These are phyloP conservation scores for Carollia perspicillata DNA, from an alignment of 2,113 vertebrate species.

Conservation along the genomic window DNA sequence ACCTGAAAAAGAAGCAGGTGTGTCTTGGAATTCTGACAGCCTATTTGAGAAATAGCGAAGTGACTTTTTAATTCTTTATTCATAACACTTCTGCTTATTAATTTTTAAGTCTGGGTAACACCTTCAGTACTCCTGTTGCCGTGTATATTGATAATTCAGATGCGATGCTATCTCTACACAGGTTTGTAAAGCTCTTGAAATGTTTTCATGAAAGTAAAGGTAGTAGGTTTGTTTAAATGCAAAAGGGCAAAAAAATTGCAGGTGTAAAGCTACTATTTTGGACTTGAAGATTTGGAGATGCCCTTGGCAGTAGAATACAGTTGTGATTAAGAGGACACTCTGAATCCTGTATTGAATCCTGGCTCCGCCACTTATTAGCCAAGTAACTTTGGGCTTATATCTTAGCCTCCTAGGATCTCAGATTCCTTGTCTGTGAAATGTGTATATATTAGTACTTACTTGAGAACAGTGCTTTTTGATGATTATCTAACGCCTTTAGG, in stretches of 20 bases:
- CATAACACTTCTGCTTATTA: neutral
- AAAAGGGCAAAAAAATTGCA: neutral
- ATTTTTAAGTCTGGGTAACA: neutral
- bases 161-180: neutral
- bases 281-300: neutral
- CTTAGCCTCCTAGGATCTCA: neutral
- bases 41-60: conserved; percentile 11
- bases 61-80: neutral
- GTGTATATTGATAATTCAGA: neutral
- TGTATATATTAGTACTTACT: neutral
- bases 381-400: neutral
- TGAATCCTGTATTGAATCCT: neutral
- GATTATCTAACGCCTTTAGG: neutral
- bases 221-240: conserved; percentile 9
- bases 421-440: conserved; percentile 6
- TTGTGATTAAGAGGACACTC: neutral
- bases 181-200: neutral
- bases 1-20: neutral
- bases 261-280: neutral
- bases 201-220: neutral
- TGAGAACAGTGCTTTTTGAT: neutral
- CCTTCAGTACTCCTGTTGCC: neutral
- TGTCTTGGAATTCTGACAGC: neutral
- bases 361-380: neutral
- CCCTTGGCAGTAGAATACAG: neutral